A percentile compares a stretch with the other conserved stretches of the same genome.
Evolutionary conservation across 2,888 invertebrate genomes (phyloP).

Genomic region (Epistrophella euchroma): DNA sequence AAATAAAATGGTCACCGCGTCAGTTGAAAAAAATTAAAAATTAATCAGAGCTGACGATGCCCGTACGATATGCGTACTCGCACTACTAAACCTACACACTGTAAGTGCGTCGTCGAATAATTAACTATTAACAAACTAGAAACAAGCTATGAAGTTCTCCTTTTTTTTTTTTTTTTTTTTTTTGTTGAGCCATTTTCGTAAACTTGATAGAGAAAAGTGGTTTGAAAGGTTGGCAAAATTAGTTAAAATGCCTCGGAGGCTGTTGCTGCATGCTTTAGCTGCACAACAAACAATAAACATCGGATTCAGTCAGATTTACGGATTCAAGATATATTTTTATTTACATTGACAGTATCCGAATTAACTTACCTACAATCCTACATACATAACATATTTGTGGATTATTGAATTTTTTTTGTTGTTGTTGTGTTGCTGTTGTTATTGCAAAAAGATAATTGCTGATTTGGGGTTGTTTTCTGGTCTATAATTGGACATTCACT

Average conservation of each 20-base stretch:
- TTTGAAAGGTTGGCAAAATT: slow-evolving; percentile 75
- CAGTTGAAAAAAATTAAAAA: slow-evolving; percentile 28
- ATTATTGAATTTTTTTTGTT: slow-evolving; percentile 1
- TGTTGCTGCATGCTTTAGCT: slow-evolving; percentile 17
- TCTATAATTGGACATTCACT: slow-evolving; percentile 69
- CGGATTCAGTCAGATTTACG: slow-evolving; percentile 50
- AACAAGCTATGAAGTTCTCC: slow-evolving; percentile 46
- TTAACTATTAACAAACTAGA: slow-evolving; percentile 73
- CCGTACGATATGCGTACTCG: slow-evolving; percentile 41
- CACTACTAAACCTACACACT: slow-evolving; percentile 55
- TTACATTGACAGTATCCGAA: slow-evolving; percentile 42
- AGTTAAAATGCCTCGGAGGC: slow-evolving; percentile 56
- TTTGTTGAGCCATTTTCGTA: slow-evolving; percentile 39
- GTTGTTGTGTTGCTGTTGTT: background rate
- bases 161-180: background rate
- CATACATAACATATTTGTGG: background rate
- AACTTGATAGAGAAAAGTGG: slow-evolving; percentile 74
- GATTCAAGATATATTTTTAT: slow-evolving; percentile 20
- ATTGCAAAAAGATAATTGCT: slow-evolving; percentile 44
- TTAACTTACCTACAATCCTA: slow-evolving; percentile 2
- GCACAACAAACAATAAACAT: slow-evolving; percentile 47
- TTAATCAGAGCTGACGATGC: slow-evolving; percentile 59
- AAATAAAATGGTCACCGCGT: slow-evolving; percentile 7
- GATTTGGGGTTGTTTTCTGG: slow-evolving; percentile 64
- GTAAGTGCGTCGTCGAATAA: slow-evolving; percentile 39